A percentile compares a stretch with the other conserved stretches of the same genome.
Conservation (phyloP, 2,888 invertebrate genomes). For the Lymantria monacha region DNA sequence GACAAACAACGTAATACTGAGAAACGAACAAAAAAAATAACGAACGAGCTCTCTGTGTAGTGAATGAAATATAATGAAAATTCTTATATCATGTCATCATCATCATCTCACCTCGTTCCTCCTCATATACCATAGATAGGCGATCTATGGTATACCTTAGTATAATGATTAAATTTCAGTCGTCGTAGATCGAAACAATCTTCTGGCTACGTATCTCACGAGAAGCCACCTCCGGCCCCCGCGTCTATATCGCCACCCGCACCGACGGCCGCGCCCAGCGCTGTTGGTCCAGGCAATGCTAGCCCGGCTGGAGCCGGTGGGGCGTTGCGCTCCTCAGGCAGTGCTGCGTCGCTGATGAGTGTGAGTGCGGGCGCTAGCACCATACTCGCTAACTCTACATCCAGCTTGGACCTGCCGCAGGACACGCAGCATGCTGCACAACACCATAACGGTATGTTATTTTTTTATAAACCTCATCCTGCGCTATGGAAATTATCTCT, state of each 20-base stretch:
- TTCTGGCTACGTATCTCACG: constrained; percentile 40
- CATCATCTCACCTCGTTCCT: too few species aligned
- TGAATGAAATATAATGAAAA: too few species aligned
- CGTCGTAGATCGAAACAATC: constrained; percentile 51
- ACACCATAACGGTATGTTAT: constrained; percentile 8
- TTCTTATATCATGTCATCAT: too few species aligned
- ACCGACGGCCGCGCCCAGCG: constrained; percentile 14
- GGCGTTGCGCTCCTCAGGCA: constrained; percentile 16
- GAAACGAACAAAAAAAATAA: too few species aligned
- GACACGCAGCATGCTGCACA: constrained; percentile 23
- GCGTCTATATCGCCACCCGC: constrained; percentile 1
- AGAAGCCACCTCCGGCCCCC: constrained; percentile 32
- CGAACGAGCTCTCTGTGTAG: too few species aligned
- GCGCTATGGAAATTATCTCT: too few species aligned
- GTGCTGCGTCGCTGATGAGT: constrained; percentile 76
- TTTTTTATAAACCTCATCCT: too few species aligned
- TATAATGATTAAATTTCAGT: constrained; percentile 7
- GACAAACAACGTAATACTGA: too few species aligned
- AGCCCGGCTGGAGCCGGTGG: constrained; percentile 6
- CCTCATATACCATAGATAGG: too few species aligned
- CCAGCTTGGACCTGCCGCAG: constrained; percentile 59
- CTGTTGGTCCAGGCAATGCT: background rate
- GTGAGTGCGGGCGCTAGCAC: constrained; percentile 82
- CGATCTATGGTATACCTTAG: too few species aligned
- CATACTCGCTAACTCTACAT: constrained; percentile 80